Evolutionary conservation across 1,140 invertebrate genomes (phyloP).

Genomic region (Macrosteles quadrilineatus): DNA sequence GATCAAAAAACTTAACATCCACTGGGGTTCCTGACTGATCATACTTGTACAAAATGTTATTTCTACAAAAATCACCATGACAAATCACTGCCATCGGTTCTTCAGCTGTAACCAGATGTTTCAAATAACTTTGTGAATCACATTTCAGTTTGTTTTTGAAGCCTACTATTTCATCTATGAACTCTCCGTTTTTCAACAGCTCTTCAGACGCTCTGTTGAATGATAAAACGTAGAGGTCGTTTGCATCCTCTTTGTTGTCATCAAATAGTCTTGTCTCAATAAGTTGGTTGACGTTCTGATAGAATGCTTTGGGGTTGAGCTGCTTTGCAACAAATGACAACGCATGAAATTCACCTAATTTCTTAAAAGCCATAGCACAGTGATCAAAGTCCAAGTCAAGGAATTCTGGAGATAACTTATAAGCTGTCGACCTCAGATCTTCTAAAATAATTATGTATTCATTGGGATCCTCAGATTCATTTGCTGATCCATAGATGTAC

Average conservation of each 20-base stretch:
- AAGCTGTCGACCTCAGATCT: slow-evolving; percentile 41
- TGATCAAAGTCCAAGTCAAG: slow-evolving; percentile 43
- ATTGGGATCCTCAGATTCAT: background rate
- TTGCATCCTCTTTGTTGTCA: background rate
- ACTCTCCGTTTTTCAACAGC: background rate
- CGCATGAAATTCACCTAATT: slow-evolving; percentile 50
- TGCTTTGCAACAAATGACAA: slow-evolving; percentile 47
- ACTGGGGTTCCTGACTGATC: slow-evolving; percentile 40
- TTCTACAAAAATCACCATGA: slow-evolving; percentile 59
- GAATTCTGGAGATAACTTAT: background rate
- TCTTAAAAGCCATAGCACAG: slow-evolving; percentile 43
- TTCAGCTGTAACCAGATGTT: slow-evolving; percentile 2
- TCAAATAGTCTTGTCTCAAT: slow-evolving; percentile 40
- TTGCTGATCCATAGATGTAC: slow-evolving; percentile 35
- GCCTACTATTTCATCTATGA: background rate
- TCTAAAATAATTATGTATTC: slow-evolving; percentile 46
- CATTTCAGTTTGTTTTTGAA: background rate
- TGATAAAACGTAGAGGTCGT: background rate
- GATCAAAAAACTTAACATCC: slow-evolving; percentile 50
- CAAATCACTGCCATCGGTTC: slow-evolving; percentile 52
- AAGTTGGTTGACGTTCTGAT: slow-evolving; percentile 34
- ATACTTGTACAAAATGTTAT: slow-evolving; percentile 57
- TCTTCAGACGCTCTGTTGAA: slow-evolving; percentile 25
- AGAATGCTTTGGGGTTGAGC: slow-evolving; percentile 42
- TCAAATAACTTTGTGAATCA: background rate